phyloP scores from a whole-genome alignment of 2,797 vertebrate species.

The Spinus olivaceus region DNA sequence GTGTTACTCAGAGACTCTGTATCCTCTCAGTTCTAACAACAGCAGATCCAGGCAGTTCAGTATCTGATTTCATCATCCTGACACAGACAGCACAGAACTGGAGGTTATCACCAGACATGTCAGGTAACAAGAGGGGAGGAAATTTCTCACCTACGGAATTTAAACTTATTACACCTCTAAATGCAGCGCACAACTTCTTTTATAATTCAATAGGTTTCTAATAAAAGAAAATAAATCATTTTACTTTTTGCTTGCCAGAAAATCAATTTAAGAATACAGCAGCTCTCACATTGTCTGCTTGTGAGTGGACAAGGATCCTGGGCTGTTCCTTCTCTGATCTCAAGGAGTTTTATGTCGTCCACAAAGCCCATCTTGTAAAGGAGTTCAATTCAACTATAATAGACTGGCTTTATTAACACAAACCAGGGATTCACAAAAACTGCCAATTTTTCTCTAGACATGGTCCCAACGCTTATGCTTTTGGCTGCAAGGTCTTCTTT shows the following conservation, averaged over 20 bases:
- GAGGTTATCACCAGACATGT: background rate
- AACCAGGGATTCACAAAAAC: background rate
- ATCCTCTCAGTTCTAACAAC: background rate
- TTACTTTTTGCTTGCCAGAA: background rate
- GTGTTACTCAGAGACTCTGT: background rate
- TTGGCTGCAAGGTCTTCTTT: constrained; percentile 3
- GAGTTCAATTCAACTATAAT: background rate
- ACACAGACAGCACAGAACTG: background rate
- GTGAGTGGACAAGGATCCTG: background rate
- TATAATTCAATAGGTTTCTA: background rate
- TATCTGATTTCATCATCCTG: background rate
- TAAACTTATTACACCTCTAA: background rate
- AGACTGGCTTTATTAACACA: background rate
- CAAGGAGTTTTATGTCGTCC: background rate
- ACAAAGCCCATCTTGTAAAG: background rate
- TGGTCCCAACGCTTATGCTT: background rate
- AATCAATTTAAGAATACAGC: background rate
- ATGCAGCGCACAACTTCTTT: background rate
- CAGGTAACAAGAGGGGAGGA: background rate
- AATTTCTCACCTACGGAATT: background rate
- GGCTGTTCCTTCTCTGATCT: background rate
- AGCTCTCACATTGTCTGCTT: background rate
- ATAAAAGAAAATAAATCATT: background rate
- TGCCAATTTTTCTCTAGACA: background rate
- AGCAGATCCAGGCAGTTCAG: background rate